Evolutionary conservation across 1,140 invertebrate genomes (phyloP), one percentile per base, ranked within the genome.

Genomic region (Onthophagus taurus): DNA sequence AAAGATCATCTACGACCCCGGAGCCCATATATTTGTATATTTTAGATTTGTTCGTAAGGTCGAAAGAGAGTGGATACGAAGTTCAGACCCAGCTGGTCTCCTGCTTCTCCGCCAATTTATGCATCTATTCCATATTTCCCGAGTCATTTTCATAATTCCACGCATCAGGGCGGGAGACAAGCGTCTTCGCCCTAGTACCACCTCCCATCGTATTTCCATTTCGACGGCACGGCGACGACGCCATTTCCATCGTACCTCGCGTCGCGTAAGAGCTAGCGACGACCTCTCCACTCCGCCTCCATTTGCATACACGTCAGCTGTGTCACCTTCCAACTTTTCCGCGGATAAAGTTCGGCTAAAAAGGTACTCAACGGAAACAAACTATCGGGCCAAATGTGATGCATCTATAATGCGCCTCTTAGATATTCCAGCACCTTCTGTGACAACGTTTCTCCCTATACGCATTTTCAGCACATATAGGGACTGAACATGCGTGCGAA

Each of bases 121-220:
- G 59, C 59, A 60, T 64, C 60, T 57, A 58, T 64, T 61, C 62
- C 59, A 64, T 64, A 65, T 62, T 65, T 63, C 55, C 56, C 58
- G 60, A 62, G 61, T 65, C 61, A 58, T 63, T 65, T 62, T 62
- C 61, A 61, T 63, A 63, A 65, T 65, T 61, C 61, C 58, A 57
- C 58, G 59, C 60, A 63, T 60, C 62, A 59, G 55, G 51, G 50
- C 54, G 51, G 51, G 52, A 57, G 52, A 58, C 50, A 54, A 50
- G 50, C n/a, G n/a, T n/a, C n/a, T n/a, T n/a, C n/a, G n/a, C n/a
- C n/a, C n/a, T n/a, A 49, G 49, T 49, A 48, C 46, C 50, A 44
- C 49, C 44, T 35, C 57, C 58, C 59, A 58, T 61, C 54, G 56
- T 58, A 61, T 61, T 61, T 61, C 59, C 59, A 61, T 61, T 60